phyloP scores from a whole-genome alignment of 1,140 invertebrate species.

The Phymastichus coffea region DNA sequence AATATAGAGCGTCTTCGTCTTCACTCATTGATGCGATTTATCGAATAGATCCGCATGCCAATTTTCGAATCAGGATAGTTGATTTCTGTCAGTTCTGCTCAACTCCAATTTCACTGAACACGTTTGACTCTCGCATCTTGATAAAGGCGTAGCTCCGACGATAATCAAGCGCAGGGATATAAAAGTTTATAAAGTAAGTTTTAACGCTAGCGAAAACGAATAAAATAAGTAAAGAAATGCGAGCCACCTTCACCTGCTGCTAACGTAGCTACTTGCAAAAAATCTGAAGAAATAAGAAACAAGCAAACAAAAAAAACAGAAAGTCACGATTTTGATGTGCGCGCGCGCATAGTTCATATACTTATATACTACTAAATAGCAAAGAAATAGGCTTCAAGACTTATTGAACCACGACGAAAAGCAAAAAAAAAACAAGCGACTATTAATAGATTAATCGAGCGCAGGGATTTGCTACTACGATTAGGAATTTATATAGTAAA shows the following conservation, averaged over 20 bases:
- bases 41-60: no score
- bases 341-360: constrained; percentile 18
- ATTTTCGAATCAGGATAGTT: no score
- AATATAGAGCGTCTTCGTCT: no score
- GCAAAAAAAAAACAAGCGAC: neutral
- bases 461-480: constrained; percentile 2
- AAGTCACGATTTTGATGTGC: constrained; percentile 1
- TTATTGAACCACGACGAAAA: neutral
- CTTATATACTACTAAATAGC: constrained; percentile 12
- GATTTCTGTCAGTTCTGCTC: no score
- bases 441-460: neutral
- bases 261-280: constrained; percentile 1
- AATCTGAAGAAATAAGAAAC: no score
- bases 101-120: no score
- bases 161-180: constrained; percentile 16
- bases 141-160: neutral
- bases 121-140: no score
- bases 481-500: constrained; percentile 2
- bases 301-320: no score
- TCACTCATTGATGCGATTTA: no score
- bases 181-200: constrained; percentile 3
- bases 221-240: constrained; percentile 1
- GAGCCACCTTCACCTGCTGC: neutral
- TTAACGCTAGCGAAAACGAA: neutral
- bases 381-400: constrained; percentile 4